phyloP scores from a whole-genome alignment of 2,888 invertebrate genomes.

The Leucozona laternaria region DNA sequence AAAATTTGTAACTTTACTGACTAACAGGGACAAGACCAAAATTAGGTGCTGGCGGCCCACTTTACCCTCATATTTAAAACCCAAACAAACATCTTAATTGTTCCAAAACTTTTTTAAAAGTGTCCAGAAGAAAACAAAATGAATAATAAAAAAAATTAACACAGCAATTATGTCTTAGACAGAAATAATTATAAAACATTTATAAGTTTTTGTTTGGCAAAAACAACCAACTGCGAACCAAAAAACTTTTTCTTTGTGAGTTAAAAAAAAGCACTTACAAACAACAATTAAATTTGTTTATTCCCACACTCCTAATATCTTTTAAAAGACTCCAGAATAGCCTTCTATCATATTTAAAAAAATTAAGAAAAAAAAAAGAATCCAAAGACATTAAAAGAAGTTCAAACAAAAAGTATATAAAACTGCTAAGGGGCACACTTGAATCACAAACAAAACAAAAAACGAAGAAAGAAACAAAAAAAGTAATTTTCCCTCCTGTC shows the following conservation, averaged over 20 bases:
- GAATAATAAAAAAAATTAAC: constrained; percentile 12
- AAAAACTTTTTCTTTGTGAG: constrained; percentile 22
- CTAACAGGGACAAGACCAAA: not conserved
- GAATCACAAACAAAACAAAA: constrained; percentile 43
- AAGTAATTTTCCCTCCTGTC: constrained; percentile 11
- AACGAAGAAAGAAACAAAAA: constrained; percentile 3
- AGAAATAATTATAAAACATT: constrained; percentile 36
- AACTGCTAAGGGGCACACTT: constrained; percentile 70
- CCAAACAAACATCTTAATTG: constrained; percentile 21
- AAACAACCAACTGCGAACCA: constrained; percentile 11
- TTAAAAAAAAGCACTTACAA: constrained; percentile 34
- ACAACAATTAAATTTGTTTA: constrained; percentile 69
- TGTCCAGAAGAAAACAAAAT: not conserved
- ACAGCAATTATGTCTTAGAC: constrained; percentile 31
- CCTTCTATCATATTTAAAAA: constrained; percentile 24
- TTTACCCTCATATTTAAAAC: not conserved
- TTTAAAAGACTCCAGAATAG: constrained; percentile 31
- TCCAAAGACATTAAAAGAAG: constrained; percentile 21
- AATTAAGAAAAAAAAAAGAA: constrained; percentile 24
- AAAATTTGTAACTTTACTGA: not conserved
- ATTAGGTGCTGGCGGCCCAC: not conserved
- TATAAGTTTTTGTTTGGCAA: constrained; percentile 14
- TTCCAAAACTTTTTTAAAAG: not conserved
- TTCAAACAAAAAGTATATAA: constrained; percentile 41
- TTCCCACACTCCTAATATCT: constrained; percentile 61